Base-by-base conservation (phyloP, 2,888 invertebrate genomes). In the Corbicula japonica region DNA sequence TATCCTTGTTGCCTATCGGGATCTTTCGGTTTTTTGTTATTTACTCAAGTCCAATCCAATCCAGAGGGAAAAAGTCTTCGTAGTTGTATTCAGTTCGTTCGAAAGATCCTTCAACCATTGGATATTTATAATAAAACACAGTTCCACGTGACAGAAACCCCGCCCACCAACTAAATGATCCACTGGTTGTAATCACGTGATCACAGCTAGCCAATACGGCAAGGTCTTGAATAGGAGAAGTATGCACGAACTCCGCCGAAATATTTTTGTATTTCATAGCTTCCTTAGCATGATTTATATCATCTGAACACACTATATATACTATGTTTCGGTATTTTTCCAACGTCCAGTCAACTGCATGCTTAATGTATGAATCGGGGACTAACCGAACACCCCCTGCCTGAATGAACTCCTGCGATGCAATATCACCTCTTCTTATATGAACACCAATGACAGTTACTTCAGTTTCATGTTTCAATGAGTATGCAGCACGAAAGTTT, bases 111-210 rank as follows among this genome's bases (percentile, higher is more conserved):
- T 74, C 74, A 30, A 26, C 62, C 61, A 72, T 69, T 15, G 81
- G 81, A 35, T 74, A 60, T 38, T 71, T 77, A 60, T 77, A 81
- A 30, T 77, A 81, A 10, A 75, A 1, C 8, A 81, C 81, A 15
- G 70, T 72, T n/a, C 81, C 81, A 56, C 71, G 46, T 15, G 75
- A 74, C 23, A 81, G 58, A 77, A 75, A 81, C 3, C 81, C 81
- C 41, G 81, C 77, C 77, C 77, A 81, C 81, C 81, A 81, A 3
- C 81, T 77, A 32, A 63, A 81, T 10, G 81, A 71, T 12, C 77
- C 81, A 68, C 56, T 54, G 8, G 81, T 75, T 46, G 61, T 81
- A n/a, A 81, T 46, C 52, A 81, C 71, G 68, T 81, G 81, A 65
- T 81, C 81, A 52, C 81, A 81, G 15, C 46, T 41, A 0, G 77